These are phyloP conservation scores for Lipophrys pholis DNA, from an alignment of 2,113 vertebrate genomes.

Conservation along the genomic window DNA sequence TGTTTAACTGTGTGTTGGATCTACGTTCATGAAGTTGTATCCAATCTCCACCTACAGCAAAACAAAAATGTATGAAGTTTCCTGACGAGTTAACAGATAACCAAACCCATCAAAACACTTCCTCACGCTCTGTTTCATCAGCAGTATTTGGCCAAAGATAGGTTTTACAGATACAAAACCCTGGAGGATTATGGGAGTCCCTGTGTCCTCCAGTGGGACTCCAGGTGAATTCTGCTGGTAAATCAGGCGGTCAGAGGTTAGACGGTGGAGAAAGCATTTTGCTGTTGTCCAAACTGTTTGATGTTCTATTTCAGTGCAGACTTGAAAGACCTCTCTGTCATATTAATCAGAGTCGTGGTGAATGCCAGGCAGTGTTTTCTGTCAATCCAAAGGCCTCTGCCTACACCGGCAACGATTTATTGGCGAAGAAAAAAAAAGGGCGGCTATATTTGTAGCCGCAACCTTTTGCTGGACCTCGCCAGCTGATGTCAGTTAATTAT, in stretches of 20 bases:
- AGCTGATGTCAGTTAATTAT: conserved; percentile 90
- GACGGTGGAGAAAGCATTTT: conserved; percentile 45
- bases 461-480: conserved; percentile 81
- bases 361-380: conserved; percentile 74
- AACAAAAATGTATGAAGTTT: too few species aligned
- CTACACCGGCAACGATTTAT: conserved; percentile 75
- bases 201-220: conserved; percentile 15
- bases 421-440: conserved; percentile 61
- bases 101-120: too few species aligned
- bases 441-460: conserved; percentile 84
- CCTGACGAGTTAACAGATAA: too few species aligned
- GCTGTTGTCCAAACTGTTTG: conserved; percentile 70
- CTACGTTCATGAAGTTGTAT: too few species aligned
- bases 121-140: too few species aligned
- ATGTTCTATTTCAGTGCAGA: conserved; percentile 80
- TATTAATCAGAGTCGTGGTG: conserved; percentile 81
- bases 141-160: too few species aligned
- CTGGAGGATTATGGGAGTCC: not conserved
- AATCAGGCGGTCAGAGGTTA: not conserved
- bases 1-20: too few species aligned
- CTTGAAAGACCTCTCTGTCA: conserved; percentile 80
- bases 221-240: conserved; percentile 9
- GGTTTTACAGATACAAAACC: too few species aligned
- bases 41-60: too few species aligned
- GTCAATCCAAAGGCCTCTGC: conserved; percentile 72